Percentiles rank a stretch among this genome's conserved stretches.
Evolutionary conservation across 2,797 vertebrate species (phyloP).

Genomic region (Buceros bicornis): DNA sequence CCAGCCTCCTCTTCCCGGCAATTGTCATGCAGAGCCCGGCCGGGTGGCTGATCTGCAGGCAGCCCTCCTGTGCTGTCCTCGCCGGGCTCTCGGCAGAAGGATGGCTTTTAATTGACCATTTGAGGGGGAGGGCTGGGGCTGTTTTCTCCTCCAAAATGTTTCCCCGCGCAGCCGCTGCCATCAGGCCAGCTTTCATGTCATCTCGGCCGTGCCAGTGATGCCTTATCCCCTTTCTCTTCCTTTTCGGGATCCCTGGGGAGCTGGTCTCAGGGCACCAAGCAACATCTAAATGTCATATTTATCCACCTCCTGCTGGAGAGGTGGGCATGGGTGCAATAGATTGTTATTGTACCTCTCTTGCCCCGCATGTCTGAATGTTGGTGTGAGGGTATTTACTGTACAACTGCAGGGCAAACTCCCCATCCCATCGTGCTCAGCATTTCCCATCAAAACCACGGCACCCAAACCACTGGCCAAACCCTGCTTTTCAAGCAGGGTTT

Average conservation of each 20-base stretch:
- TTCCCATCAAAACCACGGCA: conserved; percentile 8
- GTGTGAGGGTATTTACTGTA: neutral
- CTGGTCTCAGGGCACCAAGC: neutral
- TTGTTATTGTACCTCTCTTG: neutral
- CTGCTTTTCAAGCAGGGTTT: conserved; percentile 33
- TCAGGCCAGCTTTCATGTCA: neutral
- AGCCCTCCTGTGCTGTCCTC: conserved; percentile 71
- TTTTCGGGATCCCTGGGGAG: neutral
- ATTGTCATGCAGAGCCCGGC: conserved; percentile 84
- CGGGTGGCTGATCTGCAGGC: conserved; percentile 62
- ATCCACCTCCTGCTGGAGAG: conserved; percentile 4
- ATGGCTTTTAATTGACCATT: conserved; percentile 80
- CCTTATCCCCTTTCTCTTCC: neutral
- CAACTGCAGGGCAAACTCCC: neutral
- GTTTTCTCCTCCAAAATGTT: conserved; percentile 64
- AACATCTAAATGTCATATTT: neutral
- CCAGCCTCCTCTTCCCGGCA: conserved; percentile 73
- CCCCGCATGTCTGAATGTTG: neutral
- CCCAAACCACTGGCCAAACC: neutral
- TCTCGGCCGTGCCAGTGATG: conserved; percentile 19
- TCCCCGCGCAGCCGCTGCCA: conserved; percentile 40
- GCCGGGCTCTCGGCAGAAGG: conserved; percentile 67
- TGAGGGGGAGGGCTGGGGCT: conserved; percentile 71
- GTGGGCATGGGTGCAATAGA: neutral
- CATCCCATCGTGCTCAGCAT: neutral